These are phyloP conservation scores for Halictus ligatus DNA, from an alignment of 2,888 invertebrate species.

Conservation along the genomic window DNA sequence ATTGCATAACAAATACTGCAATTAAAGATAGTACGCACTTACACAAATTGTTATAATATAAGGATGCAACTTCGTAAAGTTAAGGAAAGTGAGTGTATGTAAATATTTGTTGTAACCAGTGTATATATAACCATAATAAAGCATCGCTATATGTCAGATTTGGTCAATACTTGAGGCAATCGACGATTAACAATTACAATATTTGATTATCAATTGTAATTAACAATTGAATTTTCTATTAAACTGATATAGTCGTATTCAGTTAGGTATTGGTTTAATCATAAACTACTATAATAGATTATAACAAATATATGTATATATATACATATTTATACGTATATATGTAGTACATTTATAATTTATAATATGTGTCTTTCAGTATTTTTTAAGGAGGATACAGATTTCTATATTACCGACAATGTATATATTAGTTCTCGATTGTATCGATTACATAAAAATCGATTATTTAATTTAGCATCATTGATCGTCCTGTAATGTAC, in stretches of 20 bases:
- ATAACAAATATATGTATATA: neutral
- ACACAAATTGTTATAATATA: neutral
- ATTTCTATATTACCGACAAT: neutral
- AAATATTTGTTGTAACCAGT: slow-evolving; percentile 2
- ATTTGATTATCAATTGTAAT: neutral
- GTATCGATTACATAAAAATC: neutral
- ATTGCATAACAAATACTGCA: neutral
- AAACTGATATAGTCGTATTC: neutral
- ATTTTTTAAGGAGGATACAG: neutral
- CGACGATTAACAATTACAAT: neutral
- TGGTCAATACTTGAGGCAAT: neutral
- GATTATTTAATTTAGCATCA: slow-evolving; percentile 1
- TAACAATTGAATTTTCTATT: neutral
- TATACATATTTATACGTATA: no score
- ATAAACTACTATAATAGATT: neutral
- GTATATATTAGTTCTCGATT: neutral
- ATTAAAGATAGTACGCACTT: neutral
- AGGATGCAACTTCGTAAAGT: neutral
- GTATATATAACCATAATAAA: neutral
- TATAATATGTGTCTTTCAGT: neutral
- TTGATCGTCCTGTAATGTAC: neutral
- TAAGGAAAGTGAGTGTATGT: slow-evolving; percentile 9
- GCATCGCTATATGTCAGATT: neutral
- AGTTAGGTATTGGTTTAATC: neutral
- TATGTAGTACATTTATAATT: neutral